Evolutionary conservation across 1,140 invertebrate genomes (phyloP), one percentile per base, ranked within the genome.

Genomic region (Theocolax elegans): DNA sequence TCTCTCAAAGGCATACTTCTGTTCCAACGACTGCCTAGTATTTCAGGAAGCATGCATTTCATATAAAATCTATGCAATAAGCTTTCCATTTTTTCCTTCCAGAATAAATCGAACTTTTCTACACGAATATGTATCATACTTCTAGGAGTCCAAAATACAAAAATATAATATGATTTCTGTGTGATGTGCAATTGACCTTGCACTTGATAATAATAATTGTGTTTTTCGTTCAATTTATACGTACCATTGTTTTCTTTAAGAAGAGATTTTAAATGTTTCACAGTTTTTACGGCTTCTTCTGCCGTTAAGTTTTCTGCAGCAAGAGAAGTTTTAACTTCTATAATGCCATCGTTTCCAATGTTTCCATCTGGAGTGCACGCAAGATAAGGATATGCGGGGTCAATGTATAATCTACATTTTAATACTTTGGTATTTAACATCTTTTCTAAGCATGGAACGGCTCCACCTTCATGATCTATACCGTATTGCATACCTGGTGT

Each of bases 141-240:
- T n/a, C n/a, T n/a, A n/a, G n/a, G n/a, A n/a, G n/a, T n/a, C n/a
- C 77, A 86, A 0, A 85, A 48, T 19, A 73, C 74, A 72, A 85
- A 82, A 56, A 85, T 77, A 69, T 81, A 83, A 66, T 78, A 82
- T 12, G 73, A 49, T 46, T 76, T 27, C 23, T 75, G 69, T 1
- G 80, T 83, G 0, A 86, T 68, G 31, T 76, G 76, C 13, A 86
- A 53, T 62, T 86, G 83, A 21, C 81, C 81, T 65, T 84, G 81
- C 40, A 85, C 68, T 51, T 51, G 25, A 23, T 25, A 51, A 23
- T 25, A 25, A n/a, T n/a, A n/a, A n/a, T n/a, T n/a, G n/a, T n/a
- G n/a, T n/a, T n/a, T n/a, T n/a, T n/a, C n/a, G n/a, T n/a, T n/a
- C n/a, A n/a, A n/a, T n/a, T n/a, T n/a, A n/a, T n/a, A n/a, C n/a